phyloP scores from a whole-genome alignment of 1,140 invertebrate genomes.

The Drosophila grimshawi region DNA sequence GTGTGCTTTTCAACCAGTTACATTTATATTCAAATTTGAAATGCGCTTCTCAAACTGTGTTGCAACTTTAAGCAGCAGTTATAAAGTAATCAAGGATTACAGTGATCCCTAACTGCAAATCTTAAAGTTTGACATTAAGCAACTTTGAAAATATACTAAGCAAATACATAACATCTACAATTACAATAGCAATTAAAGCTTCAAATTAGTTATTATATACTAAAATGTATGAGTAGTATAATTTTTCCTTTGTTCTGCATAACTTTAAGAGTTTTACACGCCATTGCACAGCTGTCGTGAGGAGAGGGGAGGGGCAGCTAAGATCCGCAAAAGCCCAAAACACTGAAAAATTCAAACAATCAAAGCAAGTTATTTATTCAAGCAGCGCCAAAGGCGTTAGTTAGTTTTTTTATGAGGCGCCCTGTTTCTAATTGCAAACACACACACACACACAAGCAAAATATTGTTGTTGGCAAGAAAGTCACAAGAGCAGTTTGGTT shows the following conservation, averaged over 20 bases:
- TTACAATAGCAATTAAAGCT: too few species aligned
- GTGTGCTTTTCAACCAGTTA: constrained; percentile 10
- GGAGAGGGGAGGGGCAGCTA: too few species aligned
- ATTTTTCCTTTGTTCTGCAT: background rate
- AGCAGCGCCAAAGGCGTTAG: constrained; percentile 16
- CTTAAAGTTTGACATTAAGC: background rate
- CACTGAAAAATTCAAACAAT: constrained; percentile 41
- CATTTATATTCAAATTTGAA: background rate
- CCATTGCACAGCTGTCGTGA: constrained; percentile 57
- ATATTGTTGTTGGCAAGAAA: constrained; percentile 42
- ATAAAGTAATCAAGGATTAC: too few species aligned
- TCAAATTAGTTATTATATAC: too few species aligned
- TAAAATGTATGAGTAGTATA: too few species aligned
- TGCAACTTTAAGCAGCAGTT: background rate
- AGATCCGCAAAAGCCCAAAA: background rate
- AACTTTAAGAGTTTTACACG: constrained; percentile 46
- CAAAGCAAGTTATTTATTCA: constrained; percentile 61
- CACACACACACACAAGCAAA: constrained; percentile 2
- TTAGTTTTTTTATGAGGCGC: constrained; percentile 55
- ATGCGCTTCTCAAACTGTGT: background rate
- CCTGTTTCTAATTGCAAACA: constrained; percentile 9
- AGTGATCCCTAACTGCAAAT: too few species aligned
- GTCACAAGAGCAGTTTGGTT: constrained; percentile 40
- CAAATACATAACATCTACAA: too few species aligned
- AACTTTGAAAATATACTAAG: too few species aligned